Percentiles rank a stretch among this genome's conserved stretches.
Conservation (phyloP, 2,113 vertebrate genomes). For the Rattus rattus region DNA sequence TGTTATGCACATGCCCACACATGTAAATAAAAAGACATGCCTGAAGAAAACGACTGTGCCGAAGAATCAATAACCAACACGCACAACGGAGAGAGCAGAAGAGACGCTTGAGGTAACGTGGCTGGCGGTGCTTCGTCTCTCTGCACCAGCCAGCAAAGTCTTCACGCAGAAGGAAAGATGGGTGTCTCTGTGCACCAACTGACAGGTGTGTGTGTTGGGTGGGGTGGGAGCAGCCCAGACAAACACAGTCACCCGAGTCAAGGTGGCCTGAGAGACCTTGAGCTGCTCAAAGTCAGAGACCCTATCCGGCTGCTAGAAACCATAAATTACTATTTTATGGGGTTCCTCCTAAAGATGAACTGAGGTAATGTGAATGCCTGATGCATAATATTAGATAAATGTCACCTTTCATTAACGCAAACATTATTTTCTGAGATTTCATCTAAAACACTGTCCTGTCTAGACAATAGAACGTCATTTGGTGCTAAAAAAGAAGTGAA, state of each 20-base stretch:
- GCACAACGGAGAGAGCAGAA: neutral
- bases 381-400: constrained; percentile 41
- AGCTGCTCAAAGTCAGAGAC: neutral
- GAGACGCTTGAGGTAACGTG: fast-evolving
- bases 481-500: constrained; percentile 23
- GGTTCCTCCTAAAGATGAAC: constrained; percentile 18
- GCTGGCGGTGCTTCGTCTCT: neutral
- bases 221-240: neutral
- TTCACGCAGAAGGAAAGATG: neutral
- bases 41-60: neutral
- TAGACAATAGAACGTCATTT: constrained; percentile 16
- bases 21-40: neutral
- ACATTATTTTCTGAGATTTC: constrained; percentile 22
- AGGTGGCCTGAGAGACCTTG: neutral
- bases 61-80: constrained; percentile 11
- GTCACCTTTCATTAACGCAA: constrained; percentile 47
- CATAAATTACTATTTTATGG: constrained; percentile 26
- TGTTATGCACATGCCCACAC: neutral
- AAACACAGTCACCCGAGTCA: no score
- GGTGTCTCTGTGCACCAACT: neutral
- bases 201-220: neutral
- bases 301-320: constrained; percentile 42
- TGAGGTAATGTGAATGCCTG: constrained; percentile 39
- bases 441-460: constrained; percentile 20
- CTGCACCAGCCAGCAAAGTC: neutral